Evolutionary conservation across 2,888 invertebrate species (phyloP), one percentile per base, ranked within the genome.

Genomic region (Drosophila emarginata): DNA sequence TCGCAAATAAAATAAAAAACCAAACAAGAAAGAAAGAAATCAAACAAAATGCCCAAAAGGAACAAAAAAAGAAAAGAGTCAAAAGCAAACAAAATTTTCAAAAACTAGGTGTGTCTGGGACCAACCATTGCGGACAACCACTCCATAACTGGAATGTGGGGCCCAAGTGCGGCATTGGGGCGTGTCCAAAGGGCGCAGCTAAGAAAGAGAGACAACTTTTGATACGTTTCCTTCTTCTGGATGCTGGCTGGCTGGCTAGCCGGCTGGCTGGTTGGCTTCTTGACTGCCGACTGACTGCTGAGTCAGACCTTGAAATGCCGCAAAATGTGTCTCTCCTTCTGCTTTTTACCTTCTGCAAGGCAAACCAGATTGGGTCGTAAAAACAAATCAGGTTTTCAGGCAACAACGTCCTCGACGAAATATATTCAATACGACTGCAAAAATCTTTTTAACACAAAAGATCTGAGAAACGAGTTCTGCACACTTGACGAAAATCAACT

Each of bases 261-360:
- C 57, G 61, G 61, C 64, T 28, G 56, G 28, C 28, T 60, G 32
- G 51, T 15, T 36, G 63, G 40, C 45, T 59, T 45, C 52, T 60
- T 51, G 61, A 32, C 57, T 45, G 32, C 37, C 45, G 50, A 21
- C 23, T 12, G 40, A 40, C n/a, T 81, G 80, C 83, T 83, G 83
- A 83, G 75, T 83, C 83, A 83, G 83, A 83, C 83, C 83, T 83
- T 83, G 83, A 83, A 80, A 83, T 85, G 83, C 80, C 77, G 75
- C 77, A 78, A 77, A 78, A 45, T 45, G 45, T 82, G 80, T 80
- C 80, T 82, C 6, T 63, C 21, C 64, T 50, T 23, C 64, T 26
- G 15, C 57, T 26, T 51, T 26, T n/a, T 9, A 28, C 58, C 21
- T 23, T 45, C 2, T 32, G 59, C 84, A 81, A 85, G 84, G 84